Base-by-base conservation (phyloP, 2,888 invertebrate genomes). In the Saturnia pavonia region DNA sequence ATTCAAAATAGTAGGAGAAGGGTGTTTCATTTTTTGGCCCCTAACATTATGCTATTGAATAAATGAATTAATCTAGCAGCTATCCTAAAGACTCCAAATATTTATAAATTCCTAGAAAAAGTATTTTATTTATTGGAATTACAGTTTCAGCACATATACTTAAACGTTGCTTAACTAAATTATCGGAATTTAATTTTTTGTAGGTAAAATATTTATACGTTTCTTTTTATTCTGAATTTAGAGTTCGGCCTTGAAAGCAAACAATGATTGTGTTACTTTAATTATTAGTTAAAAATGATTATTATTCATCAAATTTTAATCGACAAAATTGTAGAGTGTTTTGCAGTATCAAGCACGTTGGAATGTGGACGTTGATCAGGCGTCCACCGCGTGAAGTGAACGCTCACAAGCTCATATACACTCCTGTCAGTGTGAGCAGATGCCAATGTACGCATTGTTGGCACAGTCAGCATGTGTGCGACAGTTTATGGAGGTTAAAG, bases 351-450 rank as follows among this genome's bases (percentile, higher is more conserved):
- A 16, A 85, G 84, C 85, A 85, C 87, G 85, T 83, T 76, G 91
- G 91, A 91, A 91, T 91, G 90, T 88, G 86, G 85, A 85, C 89
- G 84, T 85, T 85, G 88, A 91, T 91, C 92, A 91, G 84, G 85
- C 87, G 86, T 78, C 73, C 80, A 81, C 79, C 86, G 86, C 91
- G 91, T 90, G 91, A 83, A 84, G 75, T 83, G 78, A 78, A 79
- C 76, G 75, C 83, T 80, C 85, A 83, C 82, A 79, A 76, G 75
- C 83, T 80, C 85, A 83, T 81, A 81, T 43, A 51, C 69, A 72
- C 73, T 67, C 72, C 75, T 66, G 68, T 70, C 70, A 73, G 72
- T 84, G 87, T 85, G 85, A 85, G 86, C 84, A 85, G 85, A 82
- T 84, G 83, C 80, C 83, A 80, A 82, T 78, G 79, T 81, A 81